Evolutionary conservation across 2,888 invertebrate species (phyloP), one percentile per base, ranked within the genome.

Genomic region (Malachius bipustulatus): DNA sequence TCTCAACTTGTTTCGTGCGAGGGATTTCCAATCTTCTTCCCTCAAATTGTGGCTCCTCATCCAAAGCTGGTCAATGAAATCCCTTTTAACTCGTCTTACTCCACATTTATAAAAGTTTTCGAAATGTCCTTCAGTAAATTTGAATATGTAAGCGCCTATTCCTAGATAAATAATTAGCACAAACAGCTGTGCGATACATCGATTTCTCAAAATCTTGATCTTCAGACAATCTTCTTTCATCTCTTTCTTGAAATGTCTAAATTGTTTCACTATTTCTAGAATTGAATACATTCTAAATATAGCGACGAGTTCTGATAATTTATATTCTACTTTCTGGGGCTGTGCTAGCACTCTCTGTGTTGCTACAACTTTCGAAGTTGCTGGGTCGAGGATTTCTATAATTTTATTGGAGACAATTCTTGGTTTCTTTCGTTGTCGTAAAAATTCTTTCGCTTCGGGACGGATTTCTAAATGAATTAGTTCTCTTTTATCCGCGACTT

Each of bases 1-100:
- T 55, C 78, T 75, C 35, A 93, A 60, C 55, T 81, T 80, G 46
- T 73, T 74, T 37, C 89, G 69, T 0, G 89, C 89, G 65, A 82
- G 69, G 8, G 82, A 80, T 54, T 88, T 88, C 89, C 89, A 89
- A 54, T 89, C 88, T 32, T 89, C 88, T 58, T 88, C 88, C 35
- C 79, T 71, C 62, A 87, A 64, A 53, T 79, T 78, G 57, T 84
- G 83, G 59, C 85, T 87, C 39, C 77, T 74, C 34, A 73, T 67
- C 87, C 89, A 88, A 27, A 91, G 67, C 41, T 73, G 70, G 51
- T 88, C 87, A 38, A 90, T 75, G 47, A 90, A 87, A 58, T 85
- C 83, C 3, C 89, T 67, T 54, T 88, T 87, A 0, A 89, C 84
- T 49, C 82, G 70, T 49, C 87, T 83, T 28, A 88, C 83, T 4